phyloP scores from a whole-genome alignment of 2,888 invertebrate genomes.

The Catocala sponsa region DNA sequence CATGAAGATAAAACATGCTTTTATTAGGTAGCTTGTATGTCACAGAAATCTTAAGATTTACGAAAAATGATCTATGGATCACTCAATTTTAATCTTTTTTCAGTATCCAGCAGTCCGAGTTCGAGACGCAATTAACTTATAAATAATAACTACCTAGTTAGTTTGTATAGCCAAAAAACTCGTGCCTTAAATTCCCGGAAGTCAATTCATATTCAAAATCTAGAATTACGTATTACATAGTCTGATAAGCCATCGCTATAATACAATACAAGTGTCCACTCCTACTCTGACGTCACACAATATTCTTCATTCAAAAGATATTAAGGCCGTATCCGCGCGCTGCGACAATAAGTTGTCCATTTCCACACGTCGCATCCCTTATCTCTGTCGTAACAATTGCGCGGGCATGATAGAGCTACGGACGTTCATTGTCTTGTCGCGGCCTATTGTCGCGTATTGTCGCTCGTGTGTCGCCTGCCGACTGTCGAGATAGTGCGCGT shows the following conservation, averaged over 20 bases:
- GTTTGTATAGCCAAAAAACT: too few relatives aligned
- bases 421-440: conserved; percentile 60
- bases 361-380: conserved; percentile 55
- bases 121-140: too few relatives aligned
- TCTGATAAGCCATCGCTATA: conserved; percentile 29
- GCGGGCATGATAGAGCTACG: conserved; percentile 49
- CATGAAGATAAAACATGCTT: too few relatives aligned
- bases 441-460: conserved; percentile 43
- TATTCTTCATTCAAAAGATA: conserved; percentile 36
- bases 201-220: neutral
- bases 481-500: conserved; percentile 60
- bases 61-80: too few relatives aligned
- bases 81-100: too few relatives aligned
- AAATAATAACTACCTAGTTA: too few relatives aligned
- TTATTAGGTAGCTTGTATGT: too few relatives aligned
- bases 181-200: too few relatives aligned
- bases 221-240: neutral
- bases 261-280: conserved; percentile 27
- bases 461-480: conserved; percentile 38
- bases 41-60: too few relatives aligned
- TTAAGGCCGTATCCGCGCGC: conserved; percentile 34
- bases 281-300: conserved; percentile 16
- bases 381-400: conserved; percentile 47
- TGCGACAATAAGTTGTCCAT: conserved; percentile 50
- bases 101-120: too few relatives aligned